Evolutionary conservation across 2,888 invertebrate species (phyloP).

Genomic region (Tachystola acroxantha): DNA sequence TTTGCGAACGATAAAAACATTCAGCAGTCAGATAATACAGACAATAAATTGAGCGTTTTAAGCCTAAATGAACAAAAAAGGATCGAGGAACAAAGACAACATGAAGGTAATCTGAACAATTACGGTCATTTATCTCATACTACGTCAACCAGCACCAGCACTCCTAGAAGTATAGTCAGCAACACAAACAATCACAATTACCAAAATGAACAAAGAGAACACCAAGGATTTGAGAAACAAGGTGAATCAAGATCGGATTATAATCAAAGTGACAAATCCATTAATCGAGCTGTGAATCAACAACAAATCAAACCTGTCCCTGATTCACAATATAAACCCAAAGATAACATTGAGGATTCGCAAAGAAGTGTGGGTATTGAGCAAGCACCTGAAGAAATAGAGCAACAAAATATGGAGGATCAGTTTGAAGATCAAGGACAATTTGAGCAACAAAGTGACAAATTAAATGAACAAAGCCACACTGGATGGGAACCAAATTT

Average conservation of each 20-base stretch:
- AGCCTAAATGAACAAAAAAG: constrained; percentile 11
- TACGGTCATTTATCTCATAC: neutral
- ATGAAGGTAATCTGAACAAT: constrained; percentile 4
- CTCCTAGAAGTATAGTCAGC: neutral
- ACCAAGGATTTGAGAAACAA: neutral
- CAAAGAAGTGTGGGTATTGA: constrained; percentile 8
- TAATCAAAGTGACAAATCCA: neutral
- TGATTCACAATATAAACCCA: neutral
- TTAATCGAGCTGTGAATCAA: neutral
- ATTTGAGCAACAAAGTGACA: constrained; percentile 23
- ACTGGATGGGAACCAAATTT: constrained; percentile 14
- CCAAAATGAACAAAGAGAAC: neutral
- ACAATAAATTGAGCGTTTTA: constrained; percentile 7
- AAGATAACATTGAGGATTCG: neutral
- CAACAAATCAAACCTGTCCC: neutral
- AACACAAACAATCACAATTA: neutral
- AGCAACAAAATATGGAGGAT: constrained; percentile 9
- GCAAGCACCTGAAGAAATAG: constrained; percentile 3
- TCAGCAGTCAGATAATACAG: constrained; percentile 4
- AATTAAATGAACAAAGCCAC: constrained; percentile 4
- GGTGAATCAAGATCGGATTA: neutral
- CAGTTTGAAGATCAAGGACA: constrained; percentile 15
- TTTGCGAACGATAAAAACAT: neutral
- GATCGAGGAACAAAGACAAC: constrained; percentile 14
- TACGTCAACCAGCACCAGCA: neutral